Percentiles rank a stretch among this genome's conserved stretches.
These are phyloP conservation scores for Trachelus tabidus DNA, from an alignment of 2,888 invertebrate species.

Conservation along the genomic window DNA sequence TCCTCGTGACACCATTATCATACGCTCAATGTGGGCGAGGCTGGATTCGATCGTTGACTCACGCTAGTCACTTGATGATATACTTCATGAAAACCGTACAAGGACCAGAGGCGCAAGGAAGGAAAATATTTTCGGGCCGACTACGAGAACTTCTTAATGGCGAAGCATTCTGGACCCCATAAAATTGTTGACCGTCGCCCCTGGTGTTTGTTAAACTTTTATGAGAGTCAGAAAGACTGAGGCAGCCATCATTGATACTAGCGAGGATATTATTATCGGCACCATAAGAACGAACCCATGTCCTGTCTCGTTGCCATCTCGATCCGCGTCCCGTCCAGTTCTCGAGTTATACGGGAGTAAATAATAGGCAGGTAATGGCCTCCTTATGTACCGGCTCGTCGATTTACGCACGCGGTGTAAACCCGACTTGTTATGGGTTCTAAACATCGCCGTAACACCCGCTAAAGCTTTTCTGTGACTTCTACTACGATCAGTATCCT, in stretches of 20 bases:
- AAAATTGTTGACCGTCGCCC: slow-evolving; percentile 20
- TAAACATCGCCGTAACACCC: slow-evolving; percentile 1
- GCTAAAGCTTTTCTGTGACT: background rate
- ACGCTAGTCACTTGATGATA: too few relatives aligned
- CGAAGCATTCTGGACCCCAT: background rate
- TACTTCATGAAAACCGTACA: too few relatives aligned
- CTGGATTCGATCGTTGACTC: too few relatives aligned
- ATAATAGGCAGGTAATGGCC: background rate
- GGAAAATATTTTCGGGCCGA: too few relatives aligned
- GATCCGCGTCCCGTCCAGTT: background rate
- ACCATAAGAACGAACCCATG: too few relatives aligned
- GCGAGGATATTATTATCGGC: background rate
- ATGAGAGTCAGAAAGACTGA: slow-evolving; percentile 15
- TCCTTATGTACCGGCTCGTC: slow-evolving; percentile 2
- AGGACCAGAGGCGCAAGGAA: too few relatives aligned
- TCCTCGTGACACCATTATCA: too few relatives aligned
- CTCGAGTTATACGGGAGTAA: slow-evolving; percentile 1
- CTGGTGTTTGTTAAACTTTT: slow-evolving; percentile 30
- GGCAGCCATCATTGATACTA: background rate
- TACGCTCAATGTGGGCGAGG: too few relatives aligned
- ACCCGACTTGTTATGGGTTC: background rate
- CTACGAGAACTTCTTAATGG: too few relatives aligned
- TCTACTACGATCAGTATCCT: background rate
- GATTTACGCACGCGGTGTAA: background rate
- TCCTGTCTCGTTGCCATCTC: background rate